Percentiles rank a stretch among this genome's conserved stretches.
phyloP scores from a whole-genome alignment of 2,113 vertebrate species.

The Nothobranchius kuhntae region DNA sequence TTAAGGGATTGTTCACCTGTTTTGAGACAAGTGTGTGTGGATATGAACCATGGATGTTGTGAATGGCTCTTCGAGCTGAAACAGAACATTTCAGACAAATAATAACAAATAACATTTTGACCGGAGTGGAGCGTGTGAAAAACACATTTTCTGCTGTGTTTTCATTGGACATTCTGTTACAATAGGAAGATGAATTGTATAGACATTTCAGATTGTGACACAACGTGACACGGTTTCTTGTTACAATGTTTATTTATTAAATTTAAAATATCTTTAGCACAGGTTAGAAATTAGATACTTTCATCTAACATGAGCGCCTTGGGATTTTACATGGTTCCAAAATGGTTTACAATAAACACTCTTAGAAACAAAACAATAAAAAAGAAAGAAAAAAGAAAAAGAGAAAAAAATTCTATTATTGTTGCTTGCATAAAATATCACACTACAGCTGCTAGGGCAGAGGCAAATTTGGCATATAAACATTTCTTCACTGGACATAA shows the following conservation, averaged over 20 bases:
- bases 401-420: conserved; percentile 45
- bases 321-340: conserved; percentile 69
- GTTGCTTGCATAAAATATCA: conserved; percentile 51
- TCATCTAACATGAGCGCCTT: conserved; percentile 76
- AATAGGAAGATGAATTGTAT: background rate
- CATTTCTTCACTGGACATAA: conserved; percentile 49
- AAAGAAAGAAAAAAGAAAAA: background rate
- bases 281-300: conserved; percentile 84
- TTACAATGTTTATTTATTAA: conserved; percentile 87
- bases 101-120: background rate
- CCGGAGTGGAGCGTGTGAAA: background rate
- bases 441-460: conserved; percentile 68
- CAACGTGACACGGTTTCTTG: conserved; percentile 57
- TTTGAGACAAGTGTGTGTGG: no score
- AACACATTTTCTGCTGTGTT: no score
- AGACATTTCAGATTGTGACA: conserved; percentile 33
- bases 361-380: conserved; percentile 54
- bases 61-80: background rate
- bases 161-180: background rate
- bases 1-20: no score
- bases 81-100: conserved; percentile 5
- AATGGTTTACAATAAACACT: conserved; percentile 80
- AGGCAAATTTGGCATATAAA: conserved; percentile 73
- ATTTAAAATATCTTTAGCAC: conserved; percentile 85
- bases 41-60: background rate